phyloP scores from a whole-genome alignment of 2,797 vertebrate species.

The Linurgus olivaceus region DNA sequence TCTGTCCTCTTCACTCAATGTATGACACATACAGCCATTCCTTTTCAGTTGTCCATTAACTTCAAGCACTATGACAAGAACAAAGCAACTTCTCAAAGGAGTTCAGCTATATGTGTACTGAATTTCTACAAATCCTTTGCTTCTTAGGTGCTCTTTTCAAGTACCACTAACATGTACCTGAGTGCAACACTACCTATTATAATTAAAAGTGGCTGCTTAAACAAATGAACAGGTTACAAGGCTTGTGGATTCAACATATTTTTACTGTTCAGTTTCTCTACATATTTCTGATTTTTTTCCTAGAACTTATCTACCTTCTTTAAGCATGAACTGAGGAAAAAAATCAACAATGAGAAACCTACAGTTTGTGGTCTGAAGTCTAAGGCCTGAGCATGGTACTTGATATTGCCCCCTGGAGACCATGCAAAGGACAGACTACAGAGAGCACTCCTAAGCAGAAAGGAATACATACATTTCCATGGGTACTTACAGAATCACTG shows the following conservation, averaged over 20 bases:
- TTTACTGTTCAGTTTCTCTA: conserved; percentile 55
- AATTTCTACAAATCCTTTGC: conserved; percentile 73
- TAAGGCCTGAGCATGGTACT: background rate
- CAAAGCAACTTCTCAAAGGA: conserved; percentile 75
- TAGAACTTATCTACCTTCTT: conserved; percentile 31
- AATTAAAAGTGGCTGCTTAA: conserved; percentile 76
- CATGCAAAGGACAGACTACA: background rate
- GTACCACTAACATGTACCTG: conserved; percentile 67
- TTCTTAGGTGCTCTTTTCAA: conserved; percentile 72
- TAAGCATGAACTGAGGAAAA: conserved; percentile 27
- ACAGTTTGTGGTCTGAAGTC: background rate
- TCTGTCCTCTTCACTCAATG: conserved; percentile 86
- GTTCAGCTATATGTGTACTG: conserved; percentile 76
- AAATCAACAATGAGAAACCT: conserved; percentile 29
- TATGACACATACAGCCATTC: conserved; percentile 85
- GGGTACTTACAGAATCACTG: conserved; percentile 17
- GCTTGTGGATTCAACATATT: conserved; percentile 57
- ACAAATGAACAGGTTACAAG: conserved; percentile 69
- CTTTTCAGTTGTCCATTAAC: conserved; percentile 86
- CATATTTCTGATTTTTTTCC: conserved; percentile 32
- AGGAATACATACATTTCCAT: conserved; percentile 44
- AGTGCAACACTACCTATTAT: conserved; percentile 66
- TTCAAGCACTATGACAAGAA: conserved; percentile 84
- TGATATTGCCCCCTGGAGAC: background rate
- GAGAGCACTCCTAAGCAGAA: conserved; percentile 24